Conservation (phyloP, 2,113 vertebrate species). For the Macrotis lagotis region DNA sequence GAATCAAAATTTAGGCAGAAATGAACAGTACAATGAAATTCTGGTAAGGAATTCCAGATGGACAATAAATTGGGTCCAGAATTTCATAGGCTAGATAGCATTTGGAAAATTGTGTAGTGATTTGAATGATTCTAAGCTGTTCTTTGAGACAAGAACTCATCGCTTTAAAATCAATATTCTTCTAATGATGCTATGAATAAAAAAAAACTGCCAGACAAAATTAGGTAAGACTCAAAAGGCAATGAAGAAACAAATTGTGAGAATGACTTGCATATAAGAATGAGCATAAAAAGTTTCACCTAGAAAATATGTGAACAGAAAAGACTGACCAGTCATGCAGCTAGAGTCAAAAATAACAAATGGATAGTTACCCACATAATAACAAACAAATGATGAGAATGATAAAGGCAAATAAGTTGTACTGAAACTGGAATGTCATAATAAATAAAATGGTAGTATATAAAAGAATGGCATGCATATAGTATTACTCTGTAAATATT, state of each 20-base stretch:
- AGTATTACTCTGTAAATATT: not conserved
- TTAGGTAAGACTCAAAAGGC: not conserved
- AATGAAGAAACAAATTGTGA: not conserved
- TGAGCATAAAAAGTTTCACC: too few species aligned
- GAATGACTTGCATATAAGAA: not conserved
- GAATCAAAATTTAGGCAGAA: not conserved
- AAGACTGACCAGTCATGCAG: not conserved
- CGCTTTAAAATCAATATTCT: not conserved
- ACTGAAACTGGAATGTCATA: not conserved
- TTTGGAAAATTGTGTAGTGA: not conserved
- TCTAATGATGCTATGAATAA: not conserved
- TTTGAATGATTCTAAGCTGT: not conserved
- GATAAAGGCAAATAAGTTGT: not conserved
- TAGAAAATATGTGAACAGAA: not conserved
- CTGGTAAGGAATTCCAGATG: not conserved
- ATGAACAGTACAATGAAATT: not conserved
- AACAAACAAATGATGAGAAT: not conserved
- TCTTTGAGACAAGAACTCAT: not conserved
- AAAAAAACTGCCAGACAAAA: not conserved
- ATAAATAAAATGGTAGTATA: not conserved
- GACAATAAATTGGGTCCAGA: not conserved
- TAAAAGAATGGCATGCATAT: not conserved
- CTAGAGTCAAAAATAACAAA: not conserved
- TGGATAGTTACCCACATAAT: not conserved
- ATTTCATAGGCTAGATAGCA: not conserved